Conservation (phyloP, 2,888 invertebrate species). For the Pyrochroa serraticornis region DNA sequence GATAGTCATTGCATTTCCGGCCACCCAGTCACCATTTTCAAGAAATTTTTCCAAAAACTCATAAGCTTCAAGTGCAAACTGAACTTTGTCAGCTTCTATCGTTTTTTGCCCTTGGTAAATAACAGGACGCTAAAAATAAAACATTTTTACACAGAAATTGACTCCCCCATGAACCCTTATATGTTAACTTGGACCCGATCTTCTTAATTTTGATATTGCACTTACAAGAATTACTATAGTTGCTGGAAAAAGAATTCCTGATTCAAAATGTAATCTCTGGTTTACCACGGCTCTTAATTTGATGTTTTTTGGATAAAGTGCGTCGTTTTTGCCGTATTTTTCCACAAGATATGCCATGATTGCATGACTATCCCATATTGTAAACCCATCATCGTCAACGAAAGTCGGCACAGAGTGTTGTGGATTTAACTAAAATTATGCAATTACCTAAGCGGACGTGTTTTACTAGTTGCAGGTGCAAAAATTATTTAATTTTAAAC, state of each 20-base stretch:
- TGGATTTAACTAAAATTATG: conserved; percentile 65
- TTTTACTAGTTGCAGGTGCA: neutral
- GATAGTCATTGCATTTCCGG: conserved; percentile 56
- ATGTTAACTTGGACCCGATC: too few species aligned
- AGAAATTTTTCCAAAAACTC: conserved; percentile 60
- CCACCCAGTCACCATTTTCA: conserved; percentile 58
- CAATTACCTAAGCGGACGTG: too few species aligned
- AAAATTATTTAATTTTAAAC: neutral
- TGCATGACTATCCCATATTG: conserved; percentile 70
- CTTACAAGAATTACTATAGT: conserved; percentile 21
- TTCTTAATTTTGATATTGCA: too few species aligned
- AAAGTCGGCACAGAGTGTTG: conserved; percentile 70
- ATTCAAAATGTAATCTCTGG: conserved; percentile 33
- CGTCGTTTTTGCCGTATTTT: conserved; percentile 63
- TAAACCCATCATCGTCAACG: conserved; percentile 62
- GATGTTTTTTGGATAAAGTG: conserved; percentile 63
- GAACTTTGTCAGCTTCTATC: conserved; percentile 8
- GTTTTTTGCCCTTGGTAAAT: too few species aligned
- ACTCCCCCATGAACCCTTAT: too few species aligned
- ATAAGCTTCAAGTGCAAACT: conserved; percentile 57
- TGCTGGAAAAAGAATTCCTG: conserved; percentile 17
- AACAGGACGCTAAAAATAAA: too few species aligned
- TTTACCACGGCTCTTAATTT: conserved; percentile 44
- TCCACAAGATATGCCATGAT: conserved; percentile 67
- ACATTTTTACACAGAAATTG: too few species aligned